Base-by-base conservation (phyloP, 2,797 vertebrate genomes). In the Naso thynnoides region DNA sequence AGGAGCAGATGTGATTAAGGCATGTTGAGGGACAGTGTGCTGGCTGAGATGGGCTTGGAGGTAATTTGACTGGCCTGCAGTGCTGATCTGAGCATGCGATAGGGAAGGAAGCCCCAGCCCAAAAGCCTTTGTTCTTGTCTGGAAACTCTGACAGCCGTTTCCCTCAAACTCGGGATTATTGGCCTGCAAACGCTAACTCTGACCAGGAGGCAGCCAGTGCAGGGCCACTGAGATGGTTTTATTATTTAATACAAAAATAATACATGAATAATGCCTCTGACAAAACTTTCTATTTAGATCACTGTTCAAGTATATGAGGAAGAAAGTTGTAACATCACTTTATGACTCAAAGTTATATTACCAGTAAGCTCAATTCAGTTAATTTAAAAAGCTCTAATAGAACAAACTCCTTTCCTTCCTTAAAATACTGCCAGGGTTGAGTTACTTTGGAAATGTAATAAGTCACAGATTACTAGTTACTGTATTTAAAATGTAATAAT, bases 71-170 rank as follows among this genome's bases (percentile, higher is more conserved):
- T 62, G 76, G 54, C 48, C 53, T 62, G 2, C 65, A 55, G 68
- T 0, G 16, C 81, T 86, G 89, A 92, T 92, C n/a, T 65, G 53
- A 76, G 49, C 11, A 41, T 31, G 44, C 3, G 93, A 93, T 92
- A 88, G 91, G 95, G 95, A 95, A 97, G 96, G 96, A 96, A 96
- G 92, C 88, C 90, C 86, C 92, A 92, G 94, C 96, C 96, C 94
- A 94, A 91, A 94, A 84, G 91, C 73, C 94, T 95, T 92, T 94
- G 87, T 94, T 94, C 93, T 68, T 18, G 65, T 73, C 71, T 89
- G 91, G 92, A 94, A 93, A 93, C 85, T 89, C 1, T 91, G 91
- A 91, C 78, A 6, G n/a, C 19, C 2, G 6, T 82, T 92, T 90
- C 76, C 90, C 78, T 72, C 54, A 75, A 1, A 3, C 53, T 70